Base-by-base conservation (phyloP, 2,888 invertebrate species). In the Pristionchus maxplancki region DNA sequence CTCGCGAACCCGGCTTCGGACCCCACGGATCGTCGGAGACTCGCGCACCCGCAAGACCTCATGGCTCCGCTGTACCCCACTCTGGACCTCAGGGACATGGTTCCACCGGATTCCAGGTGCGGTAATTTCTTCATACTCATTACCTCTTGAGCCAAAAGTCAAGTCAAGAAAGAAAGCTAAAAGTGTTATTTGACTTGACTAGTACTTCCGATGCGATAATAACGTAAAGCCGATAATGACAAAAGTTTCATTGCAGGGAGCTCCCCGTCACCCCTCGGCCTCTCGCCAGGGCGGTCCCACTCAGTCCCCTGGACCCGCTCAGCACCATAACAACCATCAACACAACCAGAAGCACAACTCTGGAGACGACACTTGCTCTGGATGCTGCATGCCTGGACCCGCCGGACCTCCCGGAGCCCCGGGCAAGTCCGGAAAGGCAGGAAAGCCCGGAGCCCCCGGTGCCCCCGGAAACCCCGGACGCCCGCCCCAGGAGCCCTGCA, bases 381-480 rank as follows among this genome's bases (percentile, higher is more conserved):
- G 92, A 64, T 92, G 92, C 89, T 92, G 92, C 89, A 90, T 92
- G 84, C 92, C 92, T 88, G 92, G 92, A 90, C 82, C 92, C 92
- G 89, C 91, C 90, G 89, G 92, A 91, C 87, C 92, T 91, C 87
- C 89, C 88, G 74, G 92, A 91, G 90, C 91, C 90, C 34, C 92
- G 91, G 92, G 92, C 90, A 91, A 91, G 89, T 91, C 92, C 15
- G 92, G 92, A 91, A 92, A 92, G 90, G 92, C 92, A 40, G 92
- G 91, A 90, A 91, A 91, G 90, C 92, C 92, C 81, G 92, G 92
- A 90, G 92, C 91, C 34, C 92, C 91, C 89, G 92, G 91, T 90
- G 90, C 90, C 48, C 92, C 91, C 44, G 92, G 92, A 90, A 91
- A 91, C 81, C 92, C 92, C 67, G 92, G 92, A 89, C 90, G 92